Evolutionary conservation across 2,888 invertebrate genomes (phyloP).

Genomic region (Zhuqinia jingwanae): DNA sequence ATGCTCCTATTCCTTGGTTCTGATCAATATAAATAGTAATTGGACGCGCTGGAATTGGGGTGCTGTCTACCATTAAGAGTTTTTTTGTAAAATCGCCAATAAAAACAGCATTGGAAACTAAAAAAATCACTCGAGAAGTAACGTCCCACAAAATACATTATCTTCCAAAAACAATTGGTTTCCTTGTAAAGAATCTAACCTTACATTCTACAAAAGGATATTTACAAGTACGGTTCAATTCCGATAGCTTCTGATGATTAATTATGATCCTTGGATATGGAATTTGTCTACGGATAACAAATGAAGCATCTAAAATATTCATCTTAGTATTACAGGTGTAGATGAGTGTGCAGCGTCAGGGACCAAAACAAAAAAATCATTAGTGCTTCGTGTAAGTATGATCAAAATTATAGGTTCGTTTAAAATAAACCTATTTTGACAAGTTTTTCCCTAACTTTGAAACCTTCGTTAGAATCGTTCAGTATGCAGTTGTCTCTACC

Average conservation of each 20-base stretch:
- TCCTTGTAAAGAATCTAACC: constrained; percentile 74
- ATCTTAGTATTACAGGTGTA: constrained; percentile 60
- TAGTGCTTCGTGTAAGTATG: constrained; percentile 53
- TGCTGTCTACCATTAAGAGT: constrained; percentile 77
- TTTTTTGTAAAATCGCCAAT: constrained; percentile 75
- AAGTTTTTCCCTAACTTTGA: constrained; percentile 36
- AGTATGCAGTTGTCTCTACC: constrained; percentile 41
- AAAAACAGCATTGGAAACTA: constrained; percentile 76
- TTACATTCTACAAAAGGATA: constrained; percentile 75
- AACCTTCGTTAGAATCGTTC: constrained; percentile 47
- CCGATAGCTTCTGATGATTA: constrained; percentile 75
- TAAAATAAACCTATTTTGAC: constrained; percentile 71
- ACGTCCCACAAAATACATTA: constrained; percentile 80
- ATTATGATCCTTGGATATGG: constrained; percentile 74
- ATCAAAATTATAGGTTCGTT: constrained; percentile 65
- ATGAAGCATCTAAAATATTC: constrained; percentile 70
- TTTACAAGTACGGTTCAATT: constrained; percentile 68
- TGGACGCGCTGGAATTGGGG: constrained; percentile 73
- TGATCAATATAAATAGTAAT: background rate
- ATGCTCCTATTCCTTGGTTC: constrained; percentile 26
- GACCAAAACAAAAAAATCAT: constrained; percentile 61
- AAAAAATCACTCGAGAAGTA: constrained; percentile 80
- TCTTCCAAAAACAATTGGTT: constrained; percentile 79
- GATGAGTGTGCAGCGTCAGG: background rate
- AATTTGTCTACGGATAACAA: constrained; percentile 73